Evolutionary conservation across 2,113 vertebrate genomes (phyloP).

Genomic region (Hippocampus guttulatus): DNA sequence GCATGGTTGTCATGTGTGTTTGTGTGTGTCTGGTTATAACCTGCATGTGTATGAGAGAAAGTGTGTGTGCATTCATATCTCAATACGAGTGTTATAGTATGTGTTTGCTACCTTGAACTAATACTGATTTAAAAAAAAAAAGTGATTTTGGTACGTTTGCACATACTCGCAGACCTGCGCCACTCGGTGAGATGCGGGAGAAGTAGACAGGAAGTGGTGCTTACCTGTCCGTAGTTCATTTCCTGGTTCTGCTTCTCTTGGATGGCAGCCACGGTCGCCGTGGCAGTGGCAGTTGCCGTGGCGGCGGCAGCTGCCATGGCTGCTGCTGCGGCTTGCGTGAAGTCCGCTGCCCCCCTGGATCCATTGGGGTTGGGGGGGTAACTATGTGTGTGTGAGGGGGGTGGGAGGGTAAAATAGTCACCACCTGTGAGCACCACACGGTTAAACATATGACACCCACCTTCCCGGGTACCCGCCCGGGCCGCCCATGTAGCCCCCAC

Average conservation of each 20-base stretch:
- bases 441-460: conserved; percentile 49
- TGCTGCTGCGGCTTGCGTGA: conserved; percentile 82
- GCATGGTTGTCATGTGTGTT: too few relatives aligned
- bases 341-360: conserved; percentile 76
- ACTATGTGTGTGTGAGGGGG: conserved; percentile 49
- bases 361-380: conserved; percentile 69
- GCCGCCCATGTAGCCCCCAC: conserved; percentile 69
- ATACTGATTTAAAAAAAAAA: too few relatives aligned
- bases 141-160: too few relatives aligned
- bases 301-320: conserved; percentile 83
- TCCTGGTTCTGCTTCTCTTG: conserved; percentile 93
- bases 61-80: too few relatives aligned
- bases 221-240: conserved; percentile 83
- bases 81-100: too few relatives aligned
- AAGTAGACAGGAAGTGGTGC: conserved; percentile 6
- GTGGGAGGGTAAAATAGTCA: background rate
- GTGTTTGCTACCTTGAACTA: too few relatives aligned
- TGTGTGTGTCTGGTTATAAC: too few relatives aligned
- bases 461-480: conserved; percentile 72
- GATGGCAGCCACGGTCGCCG: conserved; percentile 84
- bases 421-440: too few relatives aligned
- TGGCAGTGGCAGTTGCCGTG: conserved; percentile 85
- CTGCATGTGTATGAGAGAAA: too few relatives aligned
- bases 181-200: too few relatives aligned
- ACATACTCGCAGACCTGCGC: too few relatives aligned